phyloP scores from a whole-genome alignment of 2,113 vertebrate species.

The Epinephelus lanceolatus region DNA sequence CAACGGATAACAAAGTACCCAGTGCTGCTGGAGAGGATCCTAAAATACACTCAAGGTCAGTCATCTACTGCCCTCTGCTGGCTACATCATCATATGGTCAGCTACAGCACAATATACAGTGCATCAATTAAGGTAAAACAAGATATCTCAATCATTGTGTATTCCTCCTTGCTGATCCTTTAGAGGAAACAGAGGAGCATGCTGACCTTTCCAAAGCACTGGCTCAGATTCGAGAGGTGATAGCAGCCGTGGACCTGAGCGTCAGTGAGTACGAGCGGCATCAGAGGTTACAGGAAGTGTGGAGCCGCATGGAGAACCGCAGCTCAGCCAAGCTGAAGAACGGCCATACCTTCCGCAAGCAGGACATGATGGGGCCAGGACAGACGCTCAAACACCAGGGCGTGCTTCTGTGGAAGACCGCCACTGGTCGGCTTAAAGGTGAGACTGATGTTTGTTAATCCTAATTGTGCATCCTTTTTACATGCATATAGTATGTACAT shows the following conservation, averaged over 20 bases:
- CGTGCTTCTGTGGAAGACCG: slow-evolving; percentile 95
- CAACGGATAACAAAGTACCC: slow-evolving; percentile 98
- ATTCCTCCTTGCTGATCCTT: not conserved
- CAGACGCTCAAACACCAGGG: slow-evolving; percentile 90
- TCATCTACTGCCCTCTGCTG: slow-evolving; percentile 66
- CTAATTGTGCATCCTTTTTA: not conserved
- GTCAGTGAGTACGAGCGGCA: slow-evolving; percentile 93
- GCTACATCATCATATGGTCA: not conserved
- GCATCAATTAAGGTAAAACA: not conserved
- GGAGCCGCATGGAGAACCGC: slow-evolving; percentile 94
- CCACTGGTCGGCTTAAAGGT: slow-evolving; percentile 98
- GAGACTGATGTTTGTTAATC: not conserved
- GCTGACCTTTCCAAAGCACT: slow-evolving; percentile 89
- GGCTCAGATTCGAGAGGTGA: slow-evolving; percentile 90
- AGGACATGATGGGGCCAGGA: slow-evolving; percentile 88
- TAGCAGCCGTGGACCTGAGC: slow-evolving; percentile 90
- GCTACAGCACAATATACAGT: not conserved
- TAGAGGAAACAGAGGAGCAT: slow-evolving; percentile 92
- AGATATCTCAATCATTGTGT: not conserved
- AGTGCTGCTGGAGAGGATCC: slow-evolving; percentile 94
- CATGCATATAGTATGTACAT: not conserved
- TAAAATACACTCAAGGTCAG: slow-evolving; percentile 93
- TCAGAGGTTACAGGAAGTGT: slow-evolving; percentile 91
- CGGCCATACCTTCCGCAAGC: slow-evolving; percentile 92
- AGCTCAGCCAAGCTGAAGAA: slow-evolving; percentile 92